Evolutionary conservation across 1,140 invertebrate genomes (phyloP).

Genomic region (Batillaria attramentaria): DNA sequence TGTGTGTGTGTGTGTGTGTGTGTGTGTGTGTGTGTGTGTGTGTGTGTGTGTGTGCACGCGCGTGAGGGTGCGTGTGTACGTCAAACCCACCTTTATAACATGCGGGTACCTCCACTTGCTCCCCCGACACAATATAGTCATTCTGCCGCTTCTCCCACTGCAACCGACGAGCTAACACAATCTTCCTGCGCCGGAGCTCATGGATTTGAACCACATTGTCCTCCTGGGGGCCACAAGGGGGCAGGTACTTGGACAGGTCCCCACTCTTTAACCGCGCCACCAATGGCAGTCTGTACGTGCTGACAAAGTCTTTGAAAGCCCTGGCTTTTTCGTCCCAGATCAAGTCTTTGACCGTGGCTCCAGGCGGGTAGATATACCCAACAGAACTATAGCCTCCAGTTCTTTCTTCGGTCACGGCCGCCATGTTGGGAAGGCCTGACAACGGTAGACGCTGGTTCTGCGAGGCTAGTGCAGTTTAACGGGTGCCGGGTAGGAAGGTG

Average conservation of each 20-base stretch:
- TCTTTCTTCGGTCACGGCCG: background rate
- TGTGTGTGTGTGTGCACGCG: slow-evolving; percentile 12
- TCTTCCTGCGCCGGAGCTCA: slow-evolving; percentile 48
- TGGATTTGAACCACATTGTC: slow-evolving; percentile 45
- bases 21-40: background rate
- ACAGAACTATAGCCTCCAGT: background rate
- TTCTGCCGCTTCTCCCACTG: slow-evolving; percentile 54
- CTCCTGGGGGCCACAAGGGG: slow-evolving; percentile 16
- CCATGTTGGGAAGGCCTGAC: background rate
- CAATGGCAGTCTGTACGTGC: slow-evolving; percentile 34
- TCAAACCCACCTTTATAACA: slow-evolving; percentile 51
- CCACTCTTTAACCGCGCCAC: slow-evolving; percentile 36
- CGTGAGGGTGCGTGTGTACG: slow-evolving; percentile 15
- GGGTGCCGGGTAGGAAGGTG: background rate
- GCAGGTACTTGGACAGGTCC: slow-evolving; percentile 37
- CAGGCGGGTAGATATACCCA: background rate
- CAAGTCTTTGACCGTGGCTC: slow-evolving; percentile 29
- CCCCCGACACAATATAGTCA: slow-evolving; percentile 52
- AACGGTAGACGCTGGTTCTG: background rate
- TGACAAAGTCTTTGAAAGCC: slow-evolving; percentile 36
- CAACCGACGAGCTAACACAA: slow-evolving; percentile 47
- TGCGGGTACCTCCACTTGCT: slow-evolving; percentile 50
- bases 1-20: background rate
- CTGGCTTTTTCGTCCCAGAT: slow-evolving; percentile 40
- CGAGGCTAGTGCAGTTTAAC: background rate